phyloP scores from a whole-genome alignment of 2,888 invertebrate genomes.

The Heterodera filipjevi region DNA sequence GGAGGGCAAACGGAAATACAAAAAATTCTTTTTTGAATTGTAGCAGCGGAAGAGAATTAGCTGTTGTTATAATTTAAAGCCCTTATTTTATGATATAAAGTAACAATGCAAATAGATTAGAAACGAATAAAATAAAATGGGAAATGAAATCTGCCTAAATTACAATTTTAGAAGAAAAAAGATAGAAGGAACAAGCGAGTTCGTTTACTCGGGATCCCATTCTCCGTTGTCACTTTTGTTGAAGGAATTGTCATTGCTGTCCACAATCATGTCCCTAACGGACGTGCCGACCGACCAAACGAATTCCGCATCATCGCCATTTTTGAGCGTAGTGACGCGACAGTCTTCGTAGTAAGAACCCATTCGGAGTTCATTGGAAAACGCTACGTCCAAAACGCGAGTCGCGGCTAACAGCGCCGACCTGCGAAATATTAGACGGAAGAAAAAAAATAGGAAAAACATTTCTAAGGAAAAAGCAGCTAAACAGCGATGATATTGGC shows the following conservation, averaged over 20 bases:
- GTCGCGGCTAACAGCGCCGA: conserved; percentile 32
- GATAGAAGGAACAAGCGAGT: too few species aligned
- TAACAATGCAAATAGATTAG: too few species aligned
- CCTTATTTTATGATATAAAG: too few species aligned
- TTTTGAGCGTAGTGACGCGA: neutral
- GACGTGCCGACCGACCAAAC: conserved; percentile 21
- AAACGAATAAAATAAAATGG: too few species aligned
- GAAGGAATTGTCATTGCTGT: conserved; percentile 12
- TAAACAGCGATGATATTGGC: too few species aligned
- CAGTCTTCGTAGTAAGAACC: conserved; percentile 38
- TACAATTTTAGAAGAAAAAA: too few species aligned
- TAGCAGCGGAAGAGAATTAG: too few species aligned
- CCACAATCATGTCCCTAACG: conserved; percentile 28
- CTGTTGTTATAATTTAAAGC: neutral
- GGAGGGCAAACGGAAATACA: neutral
- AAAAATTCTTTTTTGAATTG: neutral
- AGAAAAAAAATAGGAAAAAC: conserved; percentile 7
- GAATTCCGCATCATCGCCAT: conserved; percentile 3
- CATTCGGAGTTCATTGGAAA: conserved; percentile 20
- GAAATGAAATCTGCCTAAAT: too few species aligned
- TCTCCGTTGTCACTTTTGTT: neutral
- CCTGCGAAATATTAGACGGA: conserved; percentile 9
- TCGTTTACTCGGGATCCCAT: neutral
- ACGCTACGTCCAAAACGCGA: conserved; percentile 33
- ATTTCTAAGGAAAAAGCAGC: conserved; percentile 3